A percentile compares a stretch with the other conserved stretches of the same genome.
Conservation (phyloP, 1,140 invertebrate species). For the Sipha flava region DNA sequence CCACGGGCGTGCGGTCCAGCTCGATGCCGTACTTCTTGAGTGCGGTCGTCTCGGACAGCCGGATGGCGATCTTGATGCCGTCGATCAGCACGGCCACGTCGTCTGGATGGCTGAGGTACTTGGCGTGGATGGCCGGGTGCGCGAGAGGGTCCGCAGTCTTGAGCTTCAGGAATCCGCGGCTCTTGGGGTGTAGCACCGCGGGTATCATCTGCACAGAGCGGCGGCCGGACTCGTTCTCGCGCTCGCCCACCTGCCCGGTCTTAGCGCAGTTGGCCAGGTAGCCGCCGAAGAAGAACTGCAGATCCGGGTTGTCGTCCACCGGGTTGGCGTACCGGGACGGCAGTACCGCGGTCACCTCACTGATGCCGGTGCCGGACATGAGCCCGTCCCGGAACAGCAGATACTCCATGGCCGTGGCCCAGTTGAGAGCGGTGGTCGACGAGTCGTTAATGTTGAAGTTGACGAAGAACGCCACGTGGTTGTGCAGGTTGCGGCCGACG, state of each 20-base stretch:
- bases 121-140: conserved; percentile 74
- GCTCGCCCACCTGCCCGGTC: conserved; percentile 74
- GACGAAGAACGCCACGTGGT: conserved; percentile 70
- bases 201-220: conserved; percentile 56
- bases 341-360: conserved; percentile 71
- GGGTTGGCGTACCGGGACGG: conserved; percentile 70
- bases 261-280: conserved; percentile 71
- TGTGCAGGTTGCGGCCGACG: conserved; percentile 81
- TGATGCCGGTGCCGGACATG: conserved; percentile 75
- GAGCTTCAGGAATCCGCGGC: conserved; percentile 64
- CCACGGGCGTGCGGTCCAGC: conserved; percentile 59
- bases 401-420: conserved; percentile 81
- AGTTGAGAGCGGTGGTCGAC: conserved; percentile 69
- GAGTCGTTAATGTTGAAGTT: conserved; percentile 74
- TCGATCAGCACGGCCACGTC: conserved; percentile 66
- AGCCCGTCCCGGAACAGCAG: conserved; percentile 71
- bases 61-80: conserved; percentile 62
- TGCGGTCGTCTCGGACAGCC: conserved; percentile 56
- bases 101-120: conserved; percentile 67
- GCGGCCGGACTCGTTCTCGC: conserved; percentile 42
- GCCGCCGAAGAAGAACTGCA: conserved; percentile 77
- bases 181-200: conserved; percentile 67
- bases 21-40: conserved; percentile 61
- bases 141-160: conserved; percentile 65
- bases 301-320: conserved; percentile 66